phyloP scores from a whole-genome alignment of 2,888 invertebrate genomes.

The Lamproptera curius region DNA sequence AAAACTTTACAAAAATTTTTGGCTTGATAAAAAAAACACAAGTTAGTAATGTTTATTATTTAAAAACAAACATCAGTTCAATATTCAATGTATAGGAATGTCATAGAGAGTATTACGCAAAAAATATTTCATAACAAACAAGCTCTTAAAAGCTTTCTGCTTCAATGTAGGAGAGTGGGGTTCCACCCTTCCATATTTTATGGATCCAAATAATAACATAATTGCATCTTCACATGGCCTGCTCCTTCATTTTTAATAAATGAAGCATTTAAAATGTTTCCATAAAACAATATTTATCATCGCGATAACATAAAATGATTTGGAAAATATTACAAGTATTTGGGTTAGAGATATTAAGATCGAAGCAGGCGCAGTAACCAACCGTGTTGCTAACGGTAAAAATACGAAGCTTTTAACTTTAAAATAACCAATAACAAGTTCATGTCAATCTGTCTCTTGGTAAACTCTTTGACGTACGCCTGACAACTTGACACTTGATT shows the following conservation, averaged over 20 bases:
- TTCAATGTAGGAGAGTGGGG: constrained; percentile 66
- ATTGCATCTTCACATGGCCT: constrained; percentile 38
- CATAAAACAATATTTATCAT: not conserved
- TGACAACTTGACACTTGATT: no score
- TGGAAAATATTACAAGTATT: constrained; percentile 8
- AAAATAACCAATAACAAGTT: not conserved
- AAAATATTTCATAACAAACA: constrained; percentile 74
- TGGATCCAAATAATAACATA: constrained; percentile 62
- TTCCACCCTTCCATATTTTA: constrained; percentile 68
- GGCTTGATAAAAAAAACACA: no score
- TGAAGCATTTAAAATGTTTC: constrained; percentile 1
- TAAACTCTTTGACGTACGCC: not conserved
- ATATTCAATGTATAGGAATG: no score
- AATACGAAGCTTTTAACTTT: not conserved
- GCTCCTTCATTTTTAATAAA: constrained; percentile 4
- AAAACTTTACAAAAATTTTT: no score
- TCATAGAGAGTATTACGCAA: constrained; percentile 55
- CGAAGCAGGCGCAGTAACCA: not conserved
- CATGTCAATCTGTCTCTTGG: constrained; percentile 5
- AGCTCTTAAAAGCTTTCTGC: constrained; percentile 76
- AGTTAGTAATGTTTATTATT: no score
- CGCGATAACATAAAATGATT: not conserved
- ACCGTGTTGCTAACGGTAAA: constrained; percentile 10
- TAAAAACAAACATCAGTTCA: no score
- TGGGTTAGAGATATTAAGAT: constrained; percentile 1